Conservation (phyloP, 2,113 vertebrate genomes). For the Cinclus mexicanus region DNA sequence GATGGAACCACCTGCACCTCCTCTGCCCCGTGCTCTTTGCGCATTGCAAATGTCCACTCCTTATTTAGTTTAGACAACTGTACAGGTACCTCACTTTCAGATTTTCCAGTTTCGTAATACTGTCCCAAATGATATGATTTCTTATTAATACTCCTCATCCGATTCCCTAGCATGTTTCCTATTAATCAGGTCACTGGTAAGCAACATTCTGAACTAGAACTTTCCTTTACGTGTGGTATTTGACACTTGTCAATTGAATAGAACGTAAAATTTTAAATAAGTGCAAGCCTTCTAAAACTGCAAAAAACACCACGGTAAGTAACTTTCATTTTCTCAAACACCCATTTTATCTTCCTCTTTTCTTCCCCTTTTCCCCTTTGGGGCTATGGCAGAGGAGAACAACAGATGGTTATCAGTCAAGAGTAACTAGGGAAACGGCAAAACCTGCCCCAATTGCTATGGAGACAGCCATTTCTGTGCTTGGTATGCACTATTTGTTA, state of each 20-base stretch:
- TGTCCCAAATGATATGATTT: background rate
- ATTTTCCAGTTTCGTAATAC: background rate
- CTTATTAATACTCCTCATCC: background rate
- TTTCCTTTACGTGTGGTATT: background rate
- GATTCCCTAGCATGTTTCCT: background rate
- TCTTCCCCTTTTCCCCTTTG: slow-evolving; percentile 53
- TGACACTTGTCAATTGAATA: background rate
- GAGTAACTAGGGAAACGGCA: slow-evolving; percentile 80
- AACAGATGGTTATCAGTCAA: slow-evolving; percentile 78
- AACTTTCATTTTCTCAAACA: slow-evolving; percentile 52
- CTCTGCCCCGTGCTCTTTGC: fast-evolving
- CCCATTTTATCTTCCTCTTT: slow-evolving; percentile 30
- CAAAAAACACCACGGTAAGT: background rate
- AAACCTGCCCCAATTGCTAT: slow-evolving; percentile 79
- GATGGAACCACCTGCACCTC: background rate
- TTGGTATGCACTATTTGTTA: slow-evolving; percentile 74
- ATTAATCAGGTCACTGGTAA: background rate
- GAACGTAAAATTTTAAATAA: background rate
- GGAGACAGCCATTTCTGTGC: slow-evolving; percentile 78
- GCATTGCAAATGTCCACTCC: background rate
- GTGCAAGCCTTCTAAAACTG: background rate
- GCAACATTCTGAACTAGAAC: background rate
- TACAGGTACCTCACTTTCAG: background rate
- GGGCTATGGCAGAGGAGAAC: slow-evolving; percentile 58
- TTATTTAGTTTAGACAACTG: background rate